Evolutionary conservation across 2,888 invertebrate species (phyloP).

Genomic region (Caenorhabditis virilis): DNA sequence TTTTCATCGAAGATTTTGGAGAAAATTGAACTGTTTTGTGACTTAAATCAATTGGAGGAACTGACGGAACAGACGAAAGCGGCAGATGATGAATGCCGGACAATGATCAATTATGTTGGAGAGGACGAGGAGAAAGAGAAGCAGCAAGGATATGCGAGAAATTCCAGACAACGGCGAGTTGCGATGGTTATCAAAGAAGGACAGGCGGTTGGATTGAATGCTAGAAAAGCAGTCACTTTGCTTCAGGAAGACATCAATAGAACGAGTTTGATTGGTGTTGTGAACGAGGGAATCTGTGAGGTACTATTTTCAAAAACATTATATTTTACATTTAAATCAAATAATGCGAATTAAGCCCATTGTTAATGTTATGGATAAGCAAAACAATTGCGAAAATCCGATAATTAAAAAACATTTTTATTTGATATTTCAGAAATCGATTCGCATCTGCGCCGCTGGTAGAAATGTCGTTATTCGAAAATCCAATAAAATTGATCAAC

Average conservation of each 20-base stretch:
- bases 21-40: conserved; percentile 11
- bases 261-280: conserved; percentile 27
- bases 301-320: too few relatives aligned
- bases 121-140: conserved; percentile 57
- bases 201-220: conserved; percentile 46
- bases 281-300: conserved; percentile 20
- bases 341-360: too few relatives aligned
- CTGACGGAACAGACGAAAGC: conserved; percentile 39
- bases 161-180: conserved; percentile 44
- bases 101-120: conserved; percentile 48
- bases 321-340: too few relatives aligned
- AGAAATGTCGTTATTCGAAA: conserved; percentile 37
- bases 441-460: conserved; percentile 37
- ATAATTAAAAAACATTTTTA: too few relatives aligned
- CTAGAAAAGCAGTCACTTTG: conserved; percentile 36
- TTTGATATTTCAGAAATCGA: too few relatives aligned
- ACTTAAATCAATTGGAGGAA: conserved; percentile 22
- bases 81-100: conserved; percentile 37
- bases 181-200: conserved; percentile 53
- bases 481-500: conserved; percentile 39
- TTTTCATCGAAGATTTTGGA: conserved; percentile 15
- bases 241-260: conserved; percentile 28
- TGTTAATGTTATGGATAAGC: too few relatives aligned
- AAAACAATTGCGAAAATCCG: too few relatives aligned
- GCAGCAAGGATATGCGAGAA: conserved; percentile 50